Percentiles rank a stretch among this genome's conserved stretches.
Evolutionary conservation across 2,113 vertebrate genomes (phyloP).

Genomic region (Hypocryptadius cinnamomeus): DNA sequence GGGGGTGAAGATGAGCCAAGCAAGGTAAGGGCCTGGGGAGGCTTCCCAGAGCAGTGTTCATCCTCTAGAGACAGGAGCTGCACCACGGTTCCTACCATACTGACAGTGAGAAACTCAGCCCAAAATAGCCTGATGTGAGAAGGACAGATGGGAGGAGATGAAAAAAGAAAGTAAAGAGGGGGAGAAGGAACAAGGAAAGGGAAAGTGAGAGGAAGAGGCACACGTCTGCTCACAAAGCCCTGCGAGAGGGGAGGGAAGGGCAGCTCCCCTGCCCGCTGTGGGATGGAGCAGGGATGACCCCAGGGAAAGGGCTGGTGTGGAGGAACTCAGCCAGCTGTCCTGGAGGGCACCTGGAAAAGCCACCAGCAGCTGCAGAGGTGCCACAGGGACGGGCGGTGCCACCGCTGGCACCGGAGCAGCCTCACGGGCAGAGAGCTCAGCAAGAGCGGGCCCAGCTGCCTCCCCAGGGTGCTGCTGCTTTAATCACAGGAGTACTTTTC

Average conservation of each 20-base stretch:
- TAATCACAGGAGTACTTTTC: background rate
- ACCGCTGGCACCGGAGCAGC: accelerated
- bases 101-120: constrained; percentile 48
- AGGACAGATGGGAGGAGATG: constrained; percentile 38
- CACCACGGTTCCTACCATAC: background rate
- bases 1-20: background rate
- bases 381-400: accelerated
- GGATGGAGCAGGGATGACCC: background rate
- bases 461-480: background rate
- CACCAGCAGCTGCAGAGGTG: background rate
- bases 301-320: background rate
- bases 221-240: background rate
- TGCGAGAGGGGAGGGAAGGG: background rate
- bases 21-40: background rate
- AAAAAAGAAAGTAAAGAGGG: constrained; percentile 51
- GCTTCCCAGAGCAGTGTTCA: background rate
- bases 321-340: background rate
- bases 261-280: accelerated
- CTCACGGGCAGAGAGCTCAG: accelerated
- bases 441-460: accelerated
- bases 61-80: background rate
- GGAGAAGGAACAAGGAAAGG: background rate
- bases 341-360: background rate
- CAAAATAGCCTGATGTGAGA: constrained; percentile 45
- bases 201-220: background rate